Evolutionary conservation across 2,888 invertebrate genomes (phyloP).

Genomic region (Prosapia bicincta): DNA sequence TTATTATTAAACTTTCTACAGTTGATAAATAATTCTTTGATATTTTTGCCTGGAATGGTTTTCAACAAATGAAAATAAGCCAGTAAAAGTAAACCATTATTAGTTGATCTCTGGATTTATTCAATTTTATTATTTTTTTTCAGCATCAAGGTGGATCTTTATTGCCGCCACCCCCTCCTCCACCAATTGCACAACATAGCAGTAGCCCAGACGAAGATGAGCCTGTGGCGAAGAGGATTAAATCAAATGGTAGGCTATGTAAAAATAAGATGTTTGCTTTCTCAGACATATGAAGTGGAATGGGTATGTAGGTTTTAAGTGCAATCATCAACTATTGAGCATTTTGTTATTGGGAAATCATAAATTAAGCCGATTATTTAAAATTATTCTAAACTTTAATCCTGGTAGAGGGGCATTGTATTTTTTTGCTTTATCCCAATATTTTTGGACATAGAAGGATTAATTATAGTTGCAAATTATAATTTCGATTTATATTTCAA

Average conservation of each 20-base stretch:
- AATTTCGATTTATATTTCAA: neutral
- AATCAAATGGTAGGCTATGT: conserved; percentile 4
- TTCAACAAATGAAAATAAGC: no score
- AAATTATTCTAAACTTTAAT: neutral
- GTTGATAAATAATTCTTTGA: no score
- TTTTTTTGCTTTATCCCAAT: neutral
- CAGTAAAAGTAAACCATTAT: no score
- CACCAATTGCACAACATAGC: neutral
- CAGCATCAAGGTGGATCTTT: conserved; percentile 22
- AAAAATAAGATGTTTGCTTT: neutral
- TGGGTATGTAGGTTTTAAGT: neutral
- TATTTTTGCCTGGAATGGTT: no score
- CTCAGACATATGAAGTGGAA: conserved; percentile 5
- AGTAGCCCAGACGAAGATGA: neutral
- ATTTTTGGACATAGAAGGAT: neutral
- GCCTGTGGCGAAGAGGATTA: conserved; percentile 16
- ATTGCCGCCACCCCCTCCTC: conserved; percentile 24
- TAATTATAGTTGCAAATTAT: neutral
- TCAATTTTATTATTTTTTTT: neutral
- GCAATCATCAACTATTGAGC: neutral
- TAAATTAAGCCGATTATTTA: neutral
- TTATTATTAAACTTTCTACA: no score
- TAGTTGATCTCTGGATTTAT: no score
- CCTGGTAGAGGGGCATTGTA: neutral
- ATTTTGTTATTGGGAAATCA: neutral